Percentiles rank a stretch among this genome's conserved stretches.
Evolutionary conservation across 92 coral and sea anemone genomes (phyloP).

Genomic region (Paramuricea clavata): DNA sequence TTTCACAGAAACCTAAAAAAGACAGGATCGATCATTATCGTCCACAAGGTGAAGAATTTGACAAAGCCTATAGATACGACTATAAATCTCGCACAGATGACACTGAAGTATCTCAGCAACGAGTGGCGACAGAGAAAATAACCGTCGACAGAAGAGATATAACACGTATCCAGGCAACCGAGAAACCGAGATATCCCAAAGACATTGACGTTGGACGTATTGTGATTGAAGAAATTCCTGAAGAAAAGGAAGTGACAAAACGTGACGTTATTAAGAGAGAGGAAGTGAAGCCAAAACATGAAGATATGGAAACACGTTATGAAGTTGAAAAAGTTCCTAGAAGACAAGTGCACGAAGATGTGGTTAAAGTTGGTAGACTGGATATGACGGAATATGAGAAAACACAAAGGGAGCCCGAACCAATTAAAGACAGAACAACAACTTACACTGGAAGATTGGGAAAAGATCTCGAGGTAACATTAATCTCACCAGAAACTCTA

Average conservation of each 20-base stretch:
- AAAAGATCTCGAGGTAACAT: conserved; percentile 16
- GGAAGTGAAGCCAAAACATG: background rate
- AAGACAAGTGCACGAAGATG: background rate
- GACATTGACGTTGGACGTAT: conserved; percentile 25
- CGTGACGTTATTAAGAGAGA: background rate
- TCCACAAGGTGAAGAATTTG: conserved; percentile 7
- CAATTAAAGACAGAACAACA: too few species aligned
- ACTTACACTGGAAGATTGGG: background rate
- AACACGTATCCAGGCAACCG: background rate
- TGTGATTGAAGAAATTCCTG: conserved; percentile 32
- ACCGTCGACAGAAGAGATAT: background rate
- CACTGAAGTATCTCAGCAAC: background rate
- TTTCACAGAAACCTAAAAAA: background rate
- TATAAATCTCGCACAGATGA: background rate
- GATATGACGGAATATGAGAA: conserved; percentile 5
- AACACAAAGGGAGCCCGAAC: background rate
- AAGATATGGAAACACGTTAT: background rate
- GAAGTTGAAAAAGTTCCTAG: background rate
- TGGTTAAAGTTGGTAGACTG: background rate
- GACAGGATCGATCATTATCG: conserved; percentile 1
- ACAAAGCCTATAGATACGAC: background rate
- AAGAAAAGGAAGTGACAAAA: background rate
- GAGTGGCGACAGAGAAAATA: background rate
- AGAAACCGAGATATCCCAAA: conserved; percentile 26
- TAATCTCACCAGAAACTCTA: too few species aligned